Conservation (phyloP, 2,113 vertebrate species). For the Phaethornis superciliosus region DNA sequence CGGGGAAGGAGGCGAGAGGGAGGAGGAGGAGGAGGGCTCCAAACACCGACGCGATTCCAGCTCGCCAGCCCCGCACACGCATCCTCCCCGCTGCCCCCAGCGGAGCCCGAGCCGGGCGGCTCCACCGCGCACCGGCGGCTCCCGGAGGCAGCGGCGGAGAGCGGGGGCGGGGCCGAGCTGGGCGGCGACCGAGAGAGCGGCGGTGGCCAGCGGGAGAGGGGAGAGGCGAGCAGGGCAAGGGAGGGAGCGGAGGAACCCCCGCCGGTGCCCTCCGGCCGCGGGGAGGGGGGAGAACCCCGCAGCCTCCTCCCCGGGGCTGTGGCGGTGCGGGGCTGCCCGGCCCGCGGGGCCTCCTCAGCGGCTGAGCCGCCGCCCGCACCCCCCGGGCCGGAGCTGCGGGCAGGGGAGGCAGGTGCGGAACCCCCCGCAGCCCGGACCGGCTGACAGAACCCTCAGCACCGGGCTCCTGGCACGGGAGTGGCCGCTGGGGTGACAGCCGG, state of each 20-base stretch:
- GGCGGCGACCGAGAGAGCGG: neutral
- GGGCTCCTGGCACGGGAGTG: accelerated
- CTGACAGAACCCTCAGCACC: accelerated
- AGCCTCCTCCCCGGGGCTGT: neutral
- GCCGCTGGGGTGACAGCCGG: neutral
- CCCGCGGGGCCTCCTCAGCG: neutral
- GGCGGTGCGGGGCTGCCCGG: neutral
- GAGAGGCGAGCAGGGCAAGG: neutral
- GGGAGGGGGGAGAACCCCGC: too few species aligned
- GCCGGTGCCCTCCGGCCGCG: neutral
- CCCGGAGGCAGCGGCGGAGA: too few species aligned
- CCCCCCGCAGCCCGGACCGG: too few species aligned
- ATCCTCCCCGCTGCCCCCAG: neutral
- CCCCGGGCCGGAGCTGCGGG: neutral
- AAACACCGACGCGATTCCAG: neutral
- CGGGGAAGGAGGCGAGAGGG: neutral
- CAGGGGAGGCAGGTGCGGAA: too few species aligned
- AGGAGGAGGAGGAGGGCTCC: neutral
- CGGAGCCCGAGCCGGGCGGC: neutral
- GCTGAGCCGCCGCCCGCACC: neutral
- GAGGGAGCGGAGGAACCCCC: neutral
- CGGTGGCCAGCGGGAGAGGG: neutral
- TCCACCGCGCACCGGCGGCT: too few species aligned
- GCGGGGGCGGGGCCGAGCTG: neutral
- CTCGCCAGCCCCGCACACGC: neutral